phyloP scores from a whole-genome alignment of 1,140 invertebrate species.

The Atta colombica region DNA sequence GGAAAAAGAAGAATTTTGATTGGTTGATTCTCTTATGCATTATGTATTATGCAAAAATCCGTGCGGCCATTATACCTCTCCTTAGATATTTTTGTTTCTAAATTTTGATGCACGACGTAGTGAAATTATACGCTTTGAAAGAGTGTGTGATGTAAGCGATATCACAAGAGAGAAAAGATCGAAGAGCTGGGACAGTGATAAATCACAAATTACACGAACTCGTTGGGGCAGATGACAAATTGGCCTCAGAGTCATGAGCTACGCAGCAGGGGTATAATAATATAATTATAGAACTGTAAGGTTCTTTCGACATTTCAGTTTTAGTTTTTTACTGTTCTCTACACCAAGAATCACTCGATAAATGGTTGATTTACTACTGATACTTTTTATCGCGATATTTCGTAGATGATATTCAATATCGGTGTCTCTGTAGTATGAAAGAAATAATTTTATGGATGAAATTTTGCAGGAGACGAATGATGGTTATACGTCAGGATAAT shows the following conservation, averaged over 20 bases:
- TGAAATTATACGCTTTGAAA: constrained; percentile 68
- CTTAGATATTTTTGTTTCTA: constrained; percentile 4
- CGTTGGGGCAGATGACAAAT: constrained; percentile 83
- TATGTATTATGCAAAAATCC: too few species aligned
- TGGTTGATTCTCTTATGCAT: too few species aligned
- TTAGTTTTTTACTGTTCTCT: constrained; percentile 77
- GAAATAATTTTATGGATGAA: background rate
- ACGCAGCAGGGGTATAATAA: constrained; percentile 82
- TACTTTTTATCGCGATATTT: constrained; percentile 70
- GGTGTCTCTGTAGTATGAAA: background rate
- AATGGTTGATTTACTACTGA: constrained; percentile 75
- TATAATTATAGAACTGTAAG: constrained; percentile 84
- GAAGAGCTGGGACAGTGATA: constrained; percentile 78
- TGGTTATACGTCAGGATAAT: constrained; percentile 10
- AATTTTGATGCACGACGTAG: background rate
- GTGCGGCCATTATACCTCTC: background rate
- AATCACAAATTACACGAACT: constrained; percentile 84
- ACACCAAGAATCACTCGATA: constrained; percentile 54
- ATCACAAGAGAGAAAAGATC: constrained; percentile 27
- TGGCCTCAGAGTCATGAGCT: constrained; percentile 81
- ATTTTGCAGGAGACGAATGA: background rate
- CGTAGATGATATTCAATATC: constrained; percentile 65
- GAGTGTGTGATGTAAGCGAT: background rate
- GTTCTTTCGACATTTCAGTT: constrained; percentile 80
- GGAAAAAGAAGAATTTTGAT: too few species aligned